These are phyloP conservation scores for Nannoperca obscura DNA, from an alignment of 2,797 vertebrate species.

Conservation along the genomic window DNA sequence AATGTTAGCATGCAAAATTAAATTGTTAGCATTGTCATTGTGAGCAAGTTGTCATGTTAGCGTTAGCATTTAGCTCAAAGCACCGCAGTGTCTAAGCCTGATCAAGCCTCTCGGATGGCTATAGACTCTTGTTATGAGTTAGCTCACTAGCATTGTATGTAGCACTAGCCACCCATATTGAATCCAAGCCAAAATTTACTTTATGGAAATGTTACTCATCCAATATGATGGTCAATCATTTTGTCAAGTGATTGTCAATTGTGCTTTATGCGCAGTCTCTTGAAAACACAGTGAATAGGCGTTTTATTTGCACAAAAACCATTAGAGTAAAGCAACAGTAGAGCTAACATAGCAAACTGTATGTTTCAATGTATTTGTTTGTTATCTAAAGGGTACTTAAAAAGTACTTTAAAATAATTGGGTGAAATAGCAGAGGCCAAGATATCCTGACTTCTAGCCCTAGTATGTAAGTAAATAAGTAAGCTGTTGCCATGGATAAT, in stretches of 20 bases:
- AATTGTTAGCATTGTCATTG: not conserved
- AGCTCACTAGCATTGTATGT: not conserved
- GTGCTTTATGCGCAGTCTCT: not conserved
- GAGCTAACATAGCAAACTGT: too few species aligned
- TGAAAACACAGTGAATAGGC: not conserved
- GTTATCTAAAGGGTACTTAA: not conserved
- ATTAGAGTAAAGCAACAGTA: not conserved
- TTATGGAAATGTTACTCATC: not conserved
- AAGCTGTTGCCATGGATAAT: constrained; percentile 22
- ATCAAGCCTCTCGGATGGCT: too few species aligned
- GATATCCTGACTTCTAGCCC: too few species aligned
- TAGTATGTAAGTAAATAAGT: not conserved
- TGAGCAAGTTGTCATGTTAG: not conserved
- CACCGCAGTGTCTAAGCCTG: too few species aligned
- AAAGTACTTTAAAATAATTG: not conserved
- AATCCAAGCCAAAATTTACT: not conserved
- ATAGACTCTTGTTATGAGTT: not conserved
- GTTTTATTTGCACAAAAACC: constrained; percentile 15
- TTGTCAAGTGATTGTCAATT: not conserved
- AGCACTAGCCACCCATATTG: not conserved
- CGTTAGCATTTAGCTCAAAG: too few species aligned
- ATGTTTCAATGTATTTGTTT: too few species aligned
- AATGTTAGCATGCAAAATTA: too few species aligned
- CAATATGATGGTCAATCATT: not conserved
- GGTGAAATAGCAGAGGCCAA: not conserved